Conservation (phyloP, 35 echinoderm and acorn worm genomes). For the Strongylocentrotus purpuratus region DNA sequence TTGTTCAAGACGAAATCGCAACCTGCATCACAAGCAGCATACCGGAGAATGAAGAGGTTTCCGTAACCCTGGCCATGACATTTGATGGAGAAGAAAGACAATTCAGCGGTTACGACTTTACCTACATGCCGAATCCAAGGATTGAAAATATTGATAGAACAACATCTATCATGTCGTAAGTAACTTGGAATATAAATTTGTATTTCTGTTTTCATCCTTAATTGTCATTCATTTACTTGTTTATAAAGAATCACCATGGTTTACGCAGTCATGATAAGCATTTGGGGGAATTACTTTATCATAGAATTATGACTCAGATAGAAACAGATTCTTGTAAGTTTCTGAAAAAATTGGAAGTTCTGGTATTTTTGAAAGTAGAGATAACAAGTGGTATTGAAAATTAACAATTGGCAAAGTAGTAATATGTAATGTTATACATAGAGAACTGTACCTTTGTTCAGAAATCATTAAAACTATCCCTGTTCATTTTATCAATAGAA, state of each 20-base stretch:
- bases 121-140: neutral
- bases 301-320: neutral
- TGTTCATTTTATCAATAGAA: no score
- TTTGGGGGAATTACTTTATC: neutral
- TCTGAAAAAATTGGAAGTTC: no score
- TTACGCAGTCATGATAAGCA: neutral
- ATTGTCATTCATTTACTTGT: no score
- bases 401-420: no score
- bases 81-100: neutral
- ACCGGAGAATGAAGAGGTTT: neutral
- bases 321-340: neutral
- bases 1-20: neutral
- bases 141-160: neutral
- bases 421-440: no score
- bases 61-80: neutral
- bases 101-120: neutral
- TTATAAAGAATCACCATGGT: neutral
- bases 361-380: no score
- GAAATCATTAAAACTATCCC: no score
- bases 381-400: no score
- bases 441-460: no score
- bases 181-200: neutral
- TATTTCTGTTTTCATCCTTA: neutral
- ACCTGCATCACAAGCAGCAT: neutral
- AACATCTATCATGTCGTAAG: conserved; percentile 20